Evolutionary conservation across 2,113 vertebrate species (phyloP).

Genomic region (Gavia stellata): DNA sequence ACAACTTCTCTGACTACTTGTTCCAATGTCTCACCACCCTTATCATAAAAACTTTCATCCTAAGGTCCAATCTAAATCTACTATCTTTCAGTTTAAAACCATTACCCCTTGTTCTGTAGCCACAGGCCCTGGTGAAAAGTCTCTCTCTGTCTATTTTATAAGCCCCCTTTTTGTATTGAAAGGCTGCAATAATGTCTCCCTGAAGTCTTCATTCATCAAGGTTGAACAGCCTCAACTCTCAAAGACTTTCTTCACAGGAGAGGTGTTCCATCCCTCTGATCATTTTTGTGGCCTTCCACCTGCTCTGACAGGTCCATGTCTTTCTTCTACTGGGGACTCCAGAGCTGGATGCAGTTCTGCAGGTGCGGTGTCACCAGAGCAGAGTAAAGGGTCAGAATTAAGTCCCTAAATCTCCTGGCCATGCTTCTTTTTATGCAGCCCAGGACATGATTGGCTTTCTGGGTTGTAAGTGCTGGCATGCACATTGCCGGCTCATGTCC

Average conservation of each 20-base stretch:
- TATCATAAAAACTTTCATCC: not conserved
- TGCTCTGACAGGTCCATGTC: not conserved
- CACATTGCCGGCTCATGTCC: accelerated
- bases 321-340: not conserved
- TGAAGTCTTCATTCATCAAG: not conserved
- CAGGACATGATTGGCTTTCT: not conserved
- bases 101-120: not conserved
- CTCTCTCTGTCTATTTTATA: not conserved
- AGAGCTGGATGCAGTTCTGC: not conserved
- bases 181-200: not conserved
- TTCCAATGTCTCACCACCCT: not conserved
- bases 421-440: not conserved
- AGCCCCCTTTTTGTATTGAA: not conserved
- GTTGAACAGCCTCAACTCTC: not conserved
- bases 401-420: not conserved
- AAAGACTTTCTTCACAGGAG: not conserved
- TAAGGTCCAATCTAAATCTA: not conserved
- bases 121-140: not conserved
- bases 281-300: not conserved
- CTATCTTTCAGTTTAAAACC: not conserved
- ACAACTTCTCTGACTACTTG: not conserved
- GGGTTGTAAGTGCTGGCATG: not conserved
- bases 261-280: not conserved
- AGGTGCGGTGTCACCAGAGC: accelerated
- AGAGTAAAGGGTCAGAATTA: not conserved